Conservation (phyloP, 2,113 vertebrate species). For the Casuarius casuarius region DNA sequence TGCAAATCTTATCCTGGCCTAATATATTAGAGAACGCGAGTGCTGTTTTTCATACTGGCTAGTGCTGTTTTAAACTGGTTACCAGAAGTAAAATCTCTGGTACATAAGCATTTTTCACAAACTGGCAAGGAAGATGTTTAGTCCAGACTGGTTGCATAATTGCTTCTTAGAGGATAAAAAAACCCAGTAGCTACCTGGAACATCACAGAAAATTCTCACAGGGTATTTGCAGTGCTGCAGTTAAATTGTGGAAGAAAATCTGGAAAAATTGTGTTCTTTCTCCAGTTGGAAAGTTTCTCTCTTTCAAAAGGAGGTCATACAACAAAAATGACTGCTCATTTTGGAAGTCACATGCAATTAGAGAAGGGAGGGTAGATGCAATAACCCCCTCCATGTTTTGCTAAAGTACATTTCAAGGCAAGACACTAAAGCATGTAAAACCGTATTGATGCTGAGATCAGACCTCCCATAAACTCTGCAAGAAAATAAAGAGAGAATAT, state of each 20-base stretch:
- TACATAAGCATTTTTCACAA: background rate
- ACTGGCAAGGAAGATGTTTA: background rate
- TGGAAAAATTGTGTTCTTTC: background rate
- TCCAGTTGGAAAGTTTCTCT: background rate
- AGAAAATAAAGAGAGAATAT: background rate
- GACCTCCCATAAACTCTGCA: background rate
- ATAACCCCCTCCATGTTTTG: background rate
- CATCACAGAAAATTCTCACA: conserved; percentile 4
- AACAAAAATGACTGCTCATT: background rate
- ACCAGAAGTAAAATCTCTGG: conserved; percentile 11
- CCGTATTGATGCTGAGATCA: background rate
- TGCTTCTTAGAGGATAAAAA: conserved; percentile 14
- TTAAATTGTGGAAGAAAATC: conserved; percentile 12
- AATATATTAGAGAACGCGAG: background rate
- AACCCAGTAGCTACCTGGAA: conserved; percentile 44
- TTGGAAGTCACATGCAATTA: background rate
- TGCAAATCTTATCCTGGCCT: background rate
- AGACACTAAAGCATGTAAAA: background rate
- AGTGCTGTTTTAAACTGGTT: background rate
- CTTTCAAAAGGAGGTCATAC: background rate
- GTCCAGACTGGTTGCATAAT: conserved; percentile 33
- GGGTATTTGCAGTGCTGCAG: conserved; percentile 3
- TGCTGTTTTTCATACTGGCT: background rate
- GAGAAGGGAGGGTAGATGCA: background rate
- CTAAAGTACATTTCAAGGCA: background rate